Conservation (phyloP, 2,113 vertebrate species). For the Pseudorectes ferrugineus region DNA sequence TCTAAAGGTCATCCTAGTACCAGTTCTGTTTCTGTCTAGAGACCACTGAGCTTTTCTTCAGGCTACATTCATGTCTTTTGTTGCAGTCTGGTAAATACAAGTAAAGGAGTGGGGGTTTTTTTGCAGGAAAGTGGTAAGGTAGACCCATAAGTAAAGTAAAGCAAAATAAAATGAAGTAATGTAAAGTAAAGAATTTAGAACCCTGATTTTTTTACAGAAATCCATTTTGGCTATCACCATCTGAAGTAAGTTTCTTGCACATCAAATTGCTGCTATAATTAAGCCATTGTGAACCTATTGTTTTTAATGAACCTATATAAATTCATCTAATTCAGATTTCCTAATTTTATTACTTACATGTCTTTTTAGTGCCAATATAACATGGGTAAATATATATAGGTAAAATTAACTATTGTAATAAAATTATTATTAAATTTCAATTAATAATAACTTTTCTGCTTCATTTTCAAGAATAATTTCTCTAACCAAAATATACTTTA, state of each 20-base stretch:
- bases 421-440: background rate
- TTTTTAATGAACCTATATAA: background rate
- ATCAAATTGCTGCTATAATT: background rate
- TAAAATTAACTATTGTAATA: background rate
- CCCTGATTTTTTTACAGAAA: background rate
- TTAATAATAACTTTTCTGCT: background rate
- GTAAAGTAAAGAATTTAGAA: background rate
- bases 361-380: background rate
- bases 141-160: background rate
- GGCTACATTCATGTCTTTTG: background rate
- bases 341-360: background rate
- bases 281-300: background rate
- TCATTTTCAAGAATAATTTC: background rate
- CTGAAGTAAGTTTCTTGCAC: background rate
- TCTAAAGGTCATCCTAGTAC: background rate
- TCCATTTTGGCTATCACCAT: background rate
- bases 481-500: background rate
- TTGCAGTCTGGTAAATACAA: background rate
- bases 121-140: accelerated
- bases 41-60: background rate
- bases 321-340: background rate
- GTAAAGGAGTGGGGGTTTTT: background rate
- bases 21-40: background rate
- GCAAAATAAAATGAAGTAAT: background rate
- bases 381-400: background rate